Base-by-base conservation (phyloP, 1,140 invertebrate genomes). In the Drosophila auraria region DNA sequence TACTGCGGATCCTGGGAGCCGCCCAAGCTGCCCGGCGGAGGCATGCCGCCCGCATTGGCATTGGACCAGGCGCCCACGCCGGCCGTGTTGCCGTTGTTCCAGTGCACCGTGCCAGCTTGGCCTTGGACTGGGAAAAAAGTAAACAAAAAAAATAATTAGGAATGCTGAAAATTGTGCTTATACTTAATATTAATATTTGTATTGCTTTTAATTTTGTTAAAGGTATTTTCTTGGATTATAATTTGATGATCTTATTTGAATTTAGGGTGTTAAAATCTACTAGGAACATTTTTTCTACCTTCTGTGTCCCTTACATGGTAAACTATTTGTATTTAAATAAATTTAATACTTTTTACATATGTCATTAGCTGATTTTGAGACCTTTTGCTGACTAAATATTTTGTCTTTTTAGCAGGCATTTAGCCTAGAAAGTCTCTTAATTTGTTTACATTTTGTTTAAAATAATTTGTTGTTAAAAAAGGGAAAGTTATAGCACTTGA, bases 1-100 rank as follows among this genome's bases (percentile, higher is more conserved):
- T 61, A 84, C 23, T 87, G 83, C 1, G 74, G 75, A 73, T 89
- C 86, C 27, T 73, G 62, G 42, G 27, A 45, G 60, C 78, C 44
- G 60, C 78, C 44, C 45, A 89, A 12, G 3, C 47, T 69, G 17
- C 86, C 84, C 1, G 84, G 86, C n/a, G 84, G 80, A 71, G 78
- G 83, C 70, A 91, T 83, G 25, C 77, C 80, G 4, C 80, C 69
- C 9, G 81, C 60, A 42, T 80, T 69, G 20, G 77, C 56, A 36
- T 80, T 80, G 12, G 77, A 80, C 49, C 68, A 80, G 66, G 62
- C 54, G 0, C 81, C 69, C 7, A 72, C 68, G 15, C 65, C 80
- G 1, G 60, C 78, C 38, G 57, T 40, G 20, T 73, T 70, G 0
- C 79, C 80, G 17, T 71, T 81, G n/a, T 69, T 78, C 78, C 78